These are phyloP conservation scores for Acheta domesticus DNA, from an alignment of 2,888 invertebrate genomes.

Conservation along the genomic window DNA sequence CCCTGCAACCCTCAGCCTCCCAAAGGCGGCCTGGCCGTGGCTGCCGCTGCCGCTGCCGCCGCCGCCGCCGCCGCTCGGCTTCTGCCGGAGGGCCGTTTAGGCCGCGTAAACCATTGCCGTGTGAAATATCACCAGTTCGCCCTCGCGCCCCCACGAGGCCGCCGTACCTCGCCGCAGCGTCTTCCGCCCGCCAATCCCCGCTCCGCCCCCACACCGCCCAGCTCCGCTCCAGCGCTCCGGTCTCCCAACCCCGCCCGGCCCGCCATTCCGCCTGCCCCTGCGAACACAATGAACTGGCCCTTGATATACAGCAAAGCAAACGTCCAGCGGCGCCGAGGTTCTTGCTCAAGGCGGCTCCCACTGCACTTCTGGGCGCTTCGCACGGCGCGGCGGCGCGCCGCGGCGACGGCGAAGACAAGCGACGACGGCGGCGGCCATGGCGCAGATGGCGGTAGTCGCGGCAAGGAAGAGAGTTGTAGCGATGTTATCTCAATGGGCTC, in stretches of 20 bases:
- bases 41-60: no score
- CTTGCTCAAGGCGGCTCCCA: not conserved
- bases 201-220: not conserved
- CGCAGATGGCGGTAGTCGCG: no score
- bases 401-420: no score
- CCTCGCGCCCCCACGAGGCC: constrained; percentile 4
- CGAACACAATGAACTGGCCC: not conserved
- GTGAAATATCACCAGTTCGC: not conserved
- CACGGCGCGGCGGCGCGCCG: no score
- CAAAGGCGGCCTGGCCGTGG: no score
- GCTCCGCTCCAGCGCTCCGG: not conserved
- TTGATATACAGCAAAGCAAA: constrained; percentile 18
- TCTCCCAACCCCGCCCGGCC: not conserved
- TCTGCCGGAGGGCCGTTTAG: not conserved
- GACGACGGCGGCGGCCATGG: no score
- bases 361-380: not conserved
- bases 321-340: not conserved
- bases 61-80: no score
- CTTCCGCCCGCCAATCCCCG: not conserved
- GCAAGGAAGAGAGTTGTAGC: no score
- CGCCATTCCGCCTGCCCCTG: not conserved
- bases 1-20: no score
- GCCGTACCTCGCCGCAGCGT: not conserved
- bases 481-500: no score
- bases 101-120: not conserved